A percentile compares a stretch with the other conserved stretches of the same genome.
These are phyloP conservation scores for Otolemur crassicaudatus DNA, from an alignment of 2,797 vertebrate species.

Conservation along the genomic window DNA sequence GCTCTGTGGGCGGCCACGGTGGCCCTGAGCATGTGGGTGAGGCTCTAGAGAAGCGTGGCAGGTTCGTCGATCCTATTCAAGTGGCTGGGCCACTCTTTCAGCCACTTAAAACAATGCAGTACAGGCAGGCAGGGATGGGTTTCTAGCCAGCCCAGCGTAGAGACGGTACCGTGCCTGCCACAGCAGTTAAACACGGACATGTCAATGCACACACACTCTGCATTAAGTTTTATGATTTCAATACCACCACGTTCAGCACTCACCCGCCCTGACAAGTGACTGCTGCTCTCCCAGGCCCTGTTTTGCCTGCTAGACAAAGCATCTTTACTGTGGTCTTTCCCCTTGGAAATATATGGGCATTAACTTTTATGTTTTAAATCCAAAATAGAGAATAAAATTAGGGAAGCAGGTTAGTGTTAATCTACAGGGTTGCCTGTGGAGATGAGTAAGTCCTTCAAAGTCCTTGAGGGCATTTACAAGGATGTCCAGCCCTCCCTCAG, in stretches of 20 bases:
- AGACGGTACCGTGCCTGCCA: neutral
- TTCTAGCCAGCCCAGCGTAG: neutral
- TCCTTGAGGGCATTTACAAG: neutral
- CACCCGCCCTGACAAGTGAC: neutral
- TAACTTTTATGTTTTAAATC: conserved; percentile 51
- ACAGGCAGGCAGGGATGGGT: neutral
- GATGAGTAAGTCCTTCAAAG: neutral
- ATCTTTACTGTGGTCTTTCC: conserved; percentile 3
- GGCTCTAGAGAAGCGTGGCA: neutral
- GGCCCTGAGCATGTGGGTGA: fast-evolving
- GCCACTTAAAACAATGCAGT: neutral
- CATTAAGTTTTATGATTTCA: conserved; percentile 52
- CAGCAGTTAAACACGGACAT: neutral
- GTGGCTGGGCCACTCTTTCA: neutral
- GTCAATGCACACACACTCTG: fast-evolving
- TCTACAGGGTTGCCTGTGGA: neutral
- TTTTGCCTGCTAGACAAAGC: neutral
- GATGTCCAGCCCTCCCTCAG: neutral
- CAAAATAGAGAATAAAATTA: conserved; percentile 35
- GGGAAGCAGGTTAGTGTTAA: neutral
- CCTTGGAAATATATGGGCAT: conserved; percentile 24
- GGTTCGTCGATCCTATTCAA: neutral
- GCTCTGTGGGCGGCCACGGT: neutral
- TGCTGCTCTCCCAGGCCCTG: conserved; percentile 4
- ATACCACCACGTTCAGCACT: fast-evolving